Conservation (phyloP, 30 jellyfish, hydroid and myxozoan species). For the Turritopsis dohrnii region DNA sequence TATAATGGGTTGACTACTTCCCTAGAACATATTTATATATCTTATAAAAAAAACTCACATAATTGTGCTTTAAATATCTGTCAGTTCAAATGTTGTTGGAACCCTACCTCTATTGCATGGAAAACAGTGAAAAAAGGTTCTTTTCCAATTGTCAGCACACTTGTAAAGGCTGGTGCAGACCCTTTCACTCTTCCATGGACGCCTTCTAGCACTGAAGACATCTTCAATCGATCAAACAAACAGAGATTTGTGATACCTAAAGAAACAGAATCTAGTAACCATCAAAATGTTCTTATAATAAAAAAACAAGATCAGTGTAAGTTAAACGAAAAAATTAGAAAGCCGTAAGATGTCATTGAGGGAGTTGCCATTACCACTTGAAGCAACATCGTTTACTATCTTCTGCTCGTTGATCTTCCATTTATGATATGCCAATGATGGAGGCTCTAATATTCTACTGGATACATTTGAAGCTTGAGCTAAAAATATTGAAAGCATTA, state of each 20-base stretch:
- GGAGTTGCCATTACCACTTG: conserved; percentile 48
- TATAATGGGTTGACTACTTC: conserved; percentile 54
- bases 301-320: background rate
- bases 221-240: conserved; percentile 66
- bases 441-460: conserved; percentile 56
- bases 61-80: too few species aligned
- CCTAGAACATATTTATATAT: conserved; percentile 61
- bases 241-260: conserved; percentile 60
- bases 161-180: conserved; percentile 58
- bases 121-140: conserved; percentile 66
- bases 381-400: conserved; percentile 43
- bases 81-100: too few species aligned
- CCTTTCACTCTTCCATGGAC: conserved; percentile 28
- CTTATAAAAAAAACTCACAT: too few species aligned
- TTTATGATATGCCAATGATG: conserved; percentile 75
- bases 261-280: background rate
- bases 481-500: conserved; percentile 6
- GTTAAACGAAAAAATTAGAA: background rate
- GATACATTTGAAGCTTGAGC: conserved; percentile 62
- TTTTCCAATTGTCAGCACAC: conserved; percentile 58
- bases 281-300: background rate
- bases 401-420: conserved; percentile 68
- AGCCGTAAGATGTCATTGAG: background rate
- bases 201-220: conserved; percentile 41
- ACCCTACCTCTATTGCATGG: conserved; percentile 67